These are phyloP conservation scores for Archocentrus centrarchus DNA, from an alignment of 2,113 vertebrate genomes.

Conservation along the genomic window DNA sequence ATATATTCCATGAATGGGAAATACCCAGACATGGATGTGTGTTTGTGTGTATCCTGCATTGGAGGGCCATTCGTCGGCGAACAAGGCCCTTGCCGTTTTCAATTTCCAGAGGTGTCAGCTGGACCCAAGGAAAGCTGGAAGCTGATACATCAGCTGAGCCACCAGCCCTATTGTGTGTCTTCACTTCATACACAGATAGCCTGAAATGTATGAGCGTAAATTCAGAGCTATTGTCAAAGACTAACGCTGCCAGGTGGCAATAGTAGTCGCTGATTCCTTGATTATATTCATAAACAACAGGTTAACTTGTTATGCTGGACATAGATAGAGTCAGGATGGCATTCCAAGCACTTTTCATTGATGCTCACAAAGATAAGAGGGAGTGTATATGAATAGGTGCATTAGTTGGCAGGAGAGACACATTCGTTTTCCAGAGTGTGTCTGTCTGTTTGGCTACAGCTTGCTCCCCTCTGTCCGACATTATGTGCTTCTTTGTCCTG, in stretches of 20 bases:
- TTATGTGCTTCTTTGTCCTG: constrained; percentile 53
- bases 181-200: constrained; percentile 66
- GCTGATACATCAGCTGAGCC: constrained; percentile 70
- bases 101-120: constrained; percentile 79
- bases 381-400: constrained; percentile 45
- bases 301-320: constrained; percentile 58
- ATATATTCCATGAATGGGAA: constrained; percentile 75
- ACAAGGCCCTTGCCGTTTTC: constrained; percentile 74
- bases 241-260: constrained; percentile 49
- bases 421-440: constrained; percentile 25
- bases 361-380: constrained; percentile 48
- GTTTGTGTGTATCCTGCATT: constrained; percentile 40
- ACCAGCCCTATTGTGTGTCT: constrained; percentile 63
- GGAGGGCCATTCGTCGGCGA: constrained; percentile 63
- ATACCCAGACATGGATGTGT: constrained; percentile 34
- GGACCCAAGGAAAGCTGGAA: constrained; percentile 54
- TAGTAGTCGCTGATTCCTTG: constrained; percentile 33
- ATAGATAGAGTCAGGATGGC: constrained; percentile 20
- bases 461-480: constrained; percentile 14
- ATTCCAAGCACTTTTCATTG: constrained; percentile 31
- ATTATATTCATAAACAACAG: constrained; percentile 68
- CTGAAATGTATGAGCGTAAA: constrained; percentile 52
- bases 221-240: constrained; percentile 61
- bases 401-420: constrained; percentile 33
- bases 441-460: constrained; percentile 8